These are phyloP conservation scores for Podarcis muralis DNA, from an alignment of 2,113 vertebrate genomes.

Conservation along the genomic window DNA sequence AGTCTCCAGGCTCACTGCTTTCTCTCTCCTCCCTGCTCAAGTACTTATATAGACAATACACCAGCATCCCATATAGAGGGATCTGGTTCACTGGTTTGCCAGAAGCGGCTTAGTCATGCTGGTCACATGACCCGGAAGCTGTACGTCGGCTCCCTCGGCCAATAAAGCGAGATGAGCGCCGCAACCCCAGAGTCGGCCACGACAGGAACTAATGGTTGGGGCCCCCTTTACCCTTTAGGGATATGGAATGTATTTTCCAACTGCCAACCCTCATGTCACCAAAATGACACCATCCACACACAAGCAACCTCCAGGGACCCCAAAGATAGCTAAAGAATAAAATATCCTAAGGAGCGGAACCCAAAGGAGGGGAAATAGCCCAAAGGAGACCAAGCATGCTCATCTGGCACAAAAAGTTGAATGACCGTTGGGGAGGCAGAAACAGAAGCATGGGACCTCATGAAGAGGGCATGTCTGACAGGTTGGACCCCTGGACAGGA, in stretches of 20 bases:
- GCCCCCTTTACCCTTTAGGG: too few species aligned
- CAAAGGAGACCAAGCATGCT: background rate
- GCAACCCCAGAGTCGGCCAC: too few species aligned
- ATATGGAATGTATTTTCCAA: background rate
- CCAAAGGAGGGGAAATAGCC: background rate
- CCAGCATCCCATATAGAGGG: background rate
- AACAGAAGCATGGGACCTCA: background rate
- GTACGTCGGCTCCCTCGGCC: too few species aligned
- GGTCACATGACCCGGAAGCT: too few species aligned
- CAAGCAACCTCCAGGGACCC: background rate
- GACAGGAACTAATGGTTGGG: too few species aligned
- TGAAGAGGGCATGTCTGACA: background rate
- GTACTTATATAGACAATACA: constrained; percentile 18
- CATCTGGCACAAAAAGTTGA: background rate
- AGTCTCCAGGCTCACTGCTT: background rate
- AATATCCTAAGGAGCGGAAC: background rate
- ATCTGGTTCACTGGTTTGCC: too few species aligned
- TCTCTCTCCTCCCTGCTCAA: background rate
- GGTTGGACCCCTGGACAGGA: background rate
- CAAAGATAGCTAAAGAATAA: background rate
- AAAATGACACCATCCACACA: background rate
- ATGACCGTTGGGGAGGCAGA: background rate
- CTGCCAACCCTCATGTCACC: background rate
- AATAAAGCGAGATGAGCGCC: too few species aligned
- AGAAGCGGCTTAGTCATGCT: too few species aligned